Base-by-base conservation (phyloP, 1,140 invertebrate genomes). In the Drosophila quadrilineata region DNA sequence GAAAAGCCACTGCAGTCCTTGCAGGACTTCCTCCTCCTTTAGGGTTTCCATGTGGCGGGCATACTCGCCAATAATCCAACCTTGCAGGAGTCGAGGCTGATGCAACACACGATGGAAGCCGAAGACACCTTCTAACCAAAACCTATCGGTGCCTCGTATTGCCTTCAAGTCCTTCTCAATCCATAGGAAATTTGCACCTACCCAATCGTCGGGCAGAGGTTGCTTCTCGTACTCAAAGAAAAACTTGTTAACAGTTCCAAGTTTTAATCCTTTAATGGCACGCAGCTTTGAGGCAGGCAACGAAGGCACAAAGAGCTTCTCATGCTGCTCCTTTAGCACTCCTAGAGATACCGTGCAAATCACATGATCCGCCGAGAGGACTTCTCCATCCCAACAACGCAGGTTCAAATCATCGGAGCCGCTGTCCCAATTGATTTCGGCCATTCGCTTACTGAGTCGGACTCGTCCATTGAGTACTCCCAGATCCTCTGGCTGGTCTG, bases 171-270 rank as follows among this genome's bases (percentile, higher is more conserved):
- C 91, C 9, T 90, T 74, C 46, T 91, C 87, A 1, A 79, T 75
- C 93, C 93, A 94, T 4, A 93, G 65, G 12, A 92, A 90, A 48
- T 79, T 88, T 50, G 90, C 90, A 40, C 87, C 90, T 36, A 66
- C 62, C 6, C 63, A 67, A 28, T 89, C 77, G 38, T 91, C 80
- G 1, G 92, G 91, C 92, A 94, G 93, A 92, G 94, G 95, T 26
- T 90, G 90, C n/a, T n/a, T n/a, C n/a, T n/a, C 85, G 70, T 94
- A 95, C 79, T 94, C 92, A n/a, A 95, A 67, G 65, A 94, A 95
- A 40, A 97, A 92, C 90, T 96, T 96, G 74, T 95, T 92, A 0
- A 96, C 92, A 0, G 93, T 93, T 21, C 94, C 95, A 60, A 95
- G 92, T 10, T 92, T 92, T 2, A 96, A 87, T 5, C 91, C 91